Conservation (phyloP, 2,113 vertebrate species). For the Crotalus viridis region DNA sequence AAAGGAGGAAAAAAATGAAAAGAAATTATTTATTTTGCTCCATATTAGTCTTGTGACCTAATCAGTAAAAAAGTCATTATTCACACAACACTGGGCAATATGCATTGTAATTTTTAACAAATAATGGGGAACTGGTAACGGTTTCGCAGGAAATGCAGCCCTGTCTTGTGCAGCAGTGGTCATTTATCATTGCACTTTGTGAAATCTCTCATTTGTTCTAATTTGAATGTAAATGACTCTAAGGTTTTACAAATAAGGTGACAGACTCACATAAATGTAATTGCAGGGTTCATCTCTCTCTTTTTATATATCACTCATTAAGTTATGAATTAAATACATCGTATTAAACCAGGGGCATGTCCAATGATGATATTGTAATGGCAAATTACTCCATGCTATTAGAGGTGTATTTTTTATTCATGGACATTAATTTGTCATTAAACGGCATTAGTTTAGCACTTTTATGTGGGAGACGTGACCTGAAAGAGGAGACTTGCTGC, state of each 20-base stretch:
- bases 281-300: conserved; percentile 86
- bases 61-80: conserved; percentile 85
- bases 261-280: conserved; percentile 89
- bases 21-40: conserved; percentile 83
- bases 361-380: conserved; percentile 90
- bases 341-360: conserved; percentile 89
- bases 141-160: conserved; percentile 80
- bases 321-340: conserved; percentile 91
- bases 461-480: conserved; percentile 84
- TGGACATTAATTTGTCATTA: conserved; percentile 91
- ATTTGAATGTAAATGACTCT: conserved; percentile 90
- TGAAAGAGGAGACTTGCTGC: conserved; percentile 76
- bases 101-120: conserved; percentile 84
- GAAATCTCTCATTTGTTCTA: conserved; percentile 89
- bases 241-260: conserved; percentile 90
- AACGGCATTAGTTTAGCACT: conserved; percentile 86
- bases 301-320: conserved; percentile 90
- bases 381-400: conserved; percentile 88
- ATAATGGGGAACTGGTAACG: conserved; percentile 81
- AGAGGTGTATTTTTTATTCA: conserved; percentile 89
- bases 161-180: conserved; percentile 74
- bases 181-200: conserved; percentile 85
- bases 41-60: conserved; percentile 80
- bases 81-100: conserved; percentile 82
- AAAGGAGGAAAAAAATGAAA: conserved; percentile 52